A percentile compares a stretch with the other conserved stretches of the same genome.
Conservation (phyloP, 2,113 vertebrate species). For the Galbula dea region DNA sequence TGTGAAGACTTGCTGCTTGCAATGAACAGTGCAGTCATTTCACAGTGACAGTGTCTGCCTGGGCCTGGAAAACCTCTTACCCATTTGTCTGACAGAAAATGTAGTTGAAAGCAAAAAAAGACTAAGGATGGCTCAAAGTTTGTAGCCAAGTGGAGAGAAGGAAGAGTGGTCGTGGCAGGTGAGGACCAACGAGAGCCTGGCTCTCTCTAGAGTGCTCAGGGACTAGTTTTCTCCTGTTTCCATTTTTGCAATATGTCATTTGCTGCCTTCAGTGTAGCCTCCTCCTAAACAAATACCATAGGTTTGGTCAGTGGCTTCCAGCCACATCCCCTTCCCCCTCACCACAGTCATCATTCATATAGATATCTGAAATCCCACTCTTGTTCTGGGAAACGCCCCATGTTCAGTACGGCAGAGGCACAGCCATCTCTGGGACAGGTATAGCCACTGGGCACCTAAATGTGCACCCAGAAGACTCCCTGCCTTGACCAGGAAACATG, state of each 20-base stretch:
- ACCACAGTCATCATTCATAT: background rate
- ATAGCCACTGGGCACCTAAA: background rate
- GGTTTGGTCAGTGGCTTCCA: background rate
- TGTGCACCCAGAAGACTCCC: background rate
- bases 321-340: background rate
- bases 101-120: background rate
- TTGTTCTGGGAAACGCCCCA: background rate
- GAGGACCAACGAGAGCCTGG: background rate
- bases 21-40: background rate
- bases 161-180: background rate
- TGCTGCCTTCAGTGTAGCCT: slow-evolving; percentile 86
- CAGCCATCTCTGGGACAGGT: background rate
- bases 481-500: background rate
- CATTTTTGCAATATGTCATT: slow-evolving; percentile 83
- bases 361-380: background rate
- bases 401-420: too few species aligned
- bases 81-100: background rate
- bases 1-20: background rate
- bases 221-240: slow-evolving; percentile 58
- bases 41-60: background rate
- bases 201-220: background rate
- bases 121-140: background rate
- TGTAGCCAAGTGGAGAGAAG: background rate
- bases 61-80: background rate
- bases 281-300: slow-evolving; percentile 74